phyloP scores from a whole-genome alignment of 2,888 invertebrate species.

The Euproctis similis region DNA sequence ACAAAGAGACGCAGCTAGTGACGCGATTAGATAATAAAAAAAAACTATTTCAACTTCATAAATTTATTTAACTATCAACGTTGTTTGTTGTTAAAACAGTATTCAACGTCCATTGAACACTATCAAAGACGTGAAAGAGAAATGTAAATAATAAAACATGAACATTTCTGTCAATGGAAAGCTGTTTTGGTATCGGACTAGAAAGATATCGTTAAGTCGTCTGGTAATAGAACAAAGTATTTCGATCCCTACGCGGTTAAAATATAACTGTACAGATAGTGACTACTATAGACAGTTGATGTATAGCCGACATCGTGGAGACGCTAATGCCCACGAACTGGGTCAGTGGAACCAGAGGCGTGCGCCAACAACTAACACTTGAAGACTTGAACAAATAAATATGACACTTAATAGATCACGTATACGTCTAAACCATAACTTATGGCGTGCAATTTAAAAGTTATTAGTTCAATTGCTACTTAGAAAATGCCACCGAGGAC shows the following conservation, averaged over 20 bases:
- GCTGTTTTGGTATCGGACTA: constrained; percentile 17
- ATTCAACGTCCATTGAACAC: constrained; percentile 13
- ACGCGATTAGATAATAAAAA: no score
- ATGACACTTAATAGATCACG: no score
- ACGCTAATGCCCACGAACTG: constrained; percentile 51
- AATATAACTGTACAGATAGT: constrained; percentile 40
- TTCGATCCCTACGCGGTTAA: constrained; percentile 19
- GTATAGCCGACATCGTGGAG: constrained; percentile 34
- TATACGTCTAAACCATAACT: no score
- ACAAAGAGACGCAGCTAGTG: no score
- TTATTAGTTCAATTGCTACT: no score
- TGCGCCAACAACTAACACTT: constrained; percentile 33
- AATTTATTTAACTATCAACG: no score
- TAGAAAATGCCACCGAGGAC: no score
- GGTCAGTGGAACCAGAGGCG: constrained; percentile 47
- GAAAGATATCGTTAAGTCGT: constrained; percentile 18
- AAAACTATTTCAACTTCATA: no score
- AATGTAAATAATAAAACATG: constrained; percentile 14
- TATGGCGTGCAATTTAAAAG: no score
- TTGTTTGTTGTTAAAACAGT: no score
- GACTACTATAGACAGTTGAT: constrained; percentile 35
- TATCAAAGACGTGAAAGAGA: constrained; percentile 10
- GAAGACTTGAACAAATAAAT: constrained; percentile 45
- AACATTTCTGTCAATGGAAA: constrained; percentile 20
- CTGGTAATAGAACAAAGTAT: constrained; percentile 17